Base-by-base conservation (phyloP, 2,113 vertebrate species). In the Sardina pilchardus region DNA sequence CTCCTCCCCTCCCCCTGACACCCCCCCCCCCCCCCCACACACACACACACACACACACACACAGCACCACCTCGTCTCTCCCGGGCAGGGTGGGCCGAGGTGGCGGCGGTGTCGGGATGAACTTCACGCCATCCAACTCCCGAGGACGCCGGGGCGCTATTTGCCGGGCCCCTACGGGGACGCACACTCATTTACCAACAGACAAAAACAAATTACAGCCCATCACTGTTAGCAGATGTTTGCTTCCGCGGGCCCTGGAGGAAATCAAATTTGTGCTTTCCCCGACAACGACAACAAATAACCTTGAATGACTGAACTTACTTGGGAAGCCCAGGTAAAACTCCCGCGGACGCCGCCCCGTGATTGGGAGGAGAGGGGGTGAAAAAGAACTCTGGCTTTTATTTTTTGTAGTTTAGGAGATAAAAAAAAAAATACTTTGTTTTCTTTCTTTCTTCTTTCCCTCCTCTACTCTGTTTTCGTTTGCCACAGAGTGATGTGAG, bases 221-320 rank as follows among this genome's bases (percentile, higher is more conserved):
- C 16, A 36, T 59, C 43, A 83, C 39, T 50, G 8, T 9, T 75
- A 26, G 83, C 39, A 81, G 48, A 80, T 81, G 83, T 75, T 86
- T 88, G 83, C 59, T 90, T 85, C 88, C 67, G n/a, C 1, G 82
- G 82, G 82, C 82, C 83, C 71, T 82, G 87, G 34, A 88, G 86
- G 87, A 90, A 90, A 91, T 88, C 84, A 89, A 88, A 89, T 89
- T 88, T 90, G 82, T 86, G 85, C 85, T 88, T 88, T 87, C 48
- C 82, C 82, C 44, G 43, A 87, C 42, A 53, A 88, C 86, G 87
- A 90, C 88, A 90, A 89, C 89, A 91, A 91, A 89, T 86, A 83
- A 87, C 80, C 85, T 85, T 39, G 81, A 82, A 84, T 81, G 26
- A 67, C 50, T 87, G 84, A 82, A 88, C 86, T 87, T 89, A 43